These are phyloP conservation scores for Spea bombifrons DNA, from an alignment of 2,113 vertebrate genomes.

Conservation along the genomic window DNA sequence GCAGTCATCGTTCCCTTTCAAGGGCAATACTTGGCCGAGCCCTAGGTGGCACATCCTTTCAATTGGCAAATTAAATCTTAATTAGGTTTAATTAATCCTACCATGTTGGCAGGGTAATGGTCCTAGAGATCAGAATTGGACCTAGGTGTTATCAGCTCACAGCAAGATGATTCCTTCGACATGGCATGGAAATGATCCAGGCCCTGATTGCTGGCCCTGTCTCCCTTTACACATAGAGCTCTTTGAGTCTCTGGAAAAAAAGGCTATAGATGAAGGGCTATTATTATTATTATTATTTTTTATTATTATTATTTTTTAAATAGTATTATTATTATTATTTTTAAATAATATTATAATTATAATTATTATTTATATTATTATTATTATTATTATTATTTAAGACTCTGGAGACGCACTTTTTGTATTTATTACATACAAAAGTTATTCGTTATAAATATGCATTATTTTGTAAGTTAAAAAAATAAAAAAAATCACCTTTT, in stretches of 20 bases:
- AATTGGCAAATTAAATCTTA: not conserved
- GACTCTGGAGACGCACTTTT: not conserved
- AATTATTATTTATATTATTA: too few relatives aligned
- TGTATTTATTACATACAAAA: slow-evolving; percentile 5
- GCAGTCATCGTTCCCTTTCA: not conserved
- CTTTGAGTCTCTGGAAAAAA: too few relatives aligned
- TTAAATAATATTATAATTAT: too few relatives aligned
- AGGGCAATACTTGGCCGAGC: not conserved
- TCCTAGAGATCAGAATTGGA: not conserved
- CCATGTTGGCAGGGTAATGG: not conserved
- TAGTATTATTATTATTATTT: too few relatives aligned
- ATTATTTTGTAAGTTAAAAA: slow-evolving; percentile 19
- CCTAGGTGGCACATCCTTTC: not conserved
- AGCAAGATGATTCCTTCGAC: not conserved
- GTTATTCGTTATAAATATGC: not conserved
- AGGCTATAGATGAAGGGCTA: too few relatives aligned
- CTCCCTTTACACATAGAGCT: too few relatives aligned
- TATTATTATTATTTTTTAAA: too few relatives aligned
- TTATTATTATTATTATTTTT: too few relatives aligned
- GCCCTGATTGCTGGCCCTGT: too few relatives aligned
- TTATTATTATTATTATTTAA: not conserved
- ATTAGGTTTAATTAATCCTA: not conserved
- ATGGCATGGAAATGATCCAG: not conserved
- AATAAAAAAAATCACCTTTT: not conserved
- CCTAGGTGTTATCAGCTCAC: not conserved